These are phyloP conservation scores for Bergia puertoricense DNA, from an alignment of 92 coral and sea anemone genomes.

Conservation along the genomic window DNA sequence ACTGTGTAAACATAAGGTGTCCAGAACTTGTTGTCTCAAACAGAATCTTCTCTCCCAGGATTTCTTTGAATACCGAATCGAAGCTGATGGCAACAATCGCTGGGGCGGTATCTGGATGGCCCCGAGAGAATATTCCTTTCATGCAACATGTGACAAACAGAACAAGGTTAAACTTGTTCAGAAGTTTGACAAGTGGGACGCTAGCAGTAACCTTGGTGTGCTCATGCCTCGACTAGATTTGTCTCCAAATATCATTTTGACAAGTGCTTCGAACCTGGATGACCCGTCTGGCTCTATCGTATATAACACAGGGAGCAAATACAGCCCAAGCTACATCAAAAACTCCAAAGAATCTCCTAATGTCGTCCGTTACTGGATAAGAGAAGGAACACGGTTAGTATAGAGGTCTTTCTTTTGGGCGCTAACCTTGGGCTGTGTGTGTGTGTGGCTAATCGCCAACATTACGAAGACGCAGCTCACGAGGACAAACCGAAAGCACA, in stretches of 20 bases:
- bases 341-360: slow-evolving; percentile 43
- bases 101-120: slow-evolving; percentile 66
- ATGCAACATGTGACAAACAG: slow-evolving; percentile 43
- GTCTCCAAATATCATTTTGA: slow-evolving; percentile 46
- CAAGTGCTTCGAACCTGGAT: slow-evolving; percentile 32
- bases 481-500: no score
- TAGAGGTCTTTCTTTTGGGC: no score
- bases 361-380: slow-evolving; percentile 58
- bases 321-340: slow-evolving; percentile 35
- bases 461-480: no score
- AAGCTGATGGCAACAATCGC: slow-evolving; percentile 51
- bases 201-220: slow-evolving; percentile 32
- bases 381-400: slow-evolving; percentile 56
- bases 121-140: slow-evolving; percentile 46
- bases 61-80: slow-evolving; percentile 59
- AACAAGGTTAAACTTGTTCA: slow-evolving; percentile 36
- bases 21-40: no score
- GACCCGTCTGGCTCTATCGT: slow-evolving; percentile 56
- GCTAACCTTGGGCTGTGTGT: no score
- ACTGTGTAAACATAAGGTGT: no score
- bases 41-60: slow-evolving; percentile 26
- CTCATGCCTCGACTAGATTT: slow-evolving; percentile 58
- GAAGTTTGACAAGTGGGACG: slow-evolving; percentile 39
- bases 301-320: slow-evolving; percentile 29
- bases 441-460: no score